Conservation (phyloP, 2,113 vertebrate genomes). For the Ophthalmolycus amberensis region DNA sequence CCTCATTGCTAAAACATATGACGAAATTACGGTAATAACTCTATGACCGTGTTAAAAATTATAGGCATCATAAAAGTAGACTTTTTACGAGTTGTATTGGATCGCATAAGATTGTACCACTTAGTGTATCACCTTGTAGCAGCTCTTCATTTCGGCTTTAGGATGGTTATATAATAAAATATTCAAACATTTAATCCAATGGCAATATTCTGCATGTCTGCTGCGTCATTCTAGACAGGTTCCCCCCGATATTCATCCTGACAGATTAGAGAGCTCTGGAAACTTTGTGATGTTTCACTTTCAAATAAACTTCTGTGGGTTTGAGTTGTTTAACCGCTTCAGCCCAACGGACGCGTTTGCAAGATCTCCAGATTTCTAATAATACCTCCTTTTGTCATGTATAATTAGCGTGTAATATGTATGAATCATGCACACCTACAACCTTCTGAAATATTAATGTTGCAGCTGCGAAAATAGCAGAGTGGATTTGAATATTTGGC, state of each 20-base stretch:
- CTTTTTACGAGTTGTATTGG: neutral
- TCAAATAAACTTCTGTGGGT: neutral
- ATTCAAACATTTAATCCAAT: neutral
- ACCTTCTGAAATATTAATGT: conserved; percentile 44
- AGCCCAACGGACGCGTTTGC: neutral
- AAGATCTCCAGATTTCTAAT: conserved; percentile 33
- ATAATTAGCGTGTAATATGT: conserved; percentile 35
- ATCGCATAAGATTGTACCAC: neutral
- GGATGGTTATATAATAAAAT: neutral
- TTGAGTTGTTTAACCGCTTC: conserved; percentile 10
- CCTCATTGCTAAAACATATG: neutral
- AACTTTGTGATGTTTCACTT: neutral
- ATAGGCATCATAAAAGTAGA: neutral
- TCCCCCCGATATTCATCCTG: neutral
- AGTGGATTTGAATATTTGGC: conserved; percentile 38
- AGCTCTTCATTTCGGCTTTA: neutral
- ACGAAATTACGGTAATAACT: neutral
- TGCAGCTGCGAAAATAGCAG: conserved; percentile 41
- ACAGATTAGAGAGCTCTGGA: neutral
- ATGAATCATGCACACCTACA: conserved; percentile 54
- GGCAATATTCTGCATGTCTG: neutral
- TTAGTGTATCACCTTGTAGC: neutral
- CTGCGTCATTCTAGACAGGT: neutral
- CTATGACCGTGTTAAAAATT: neutral
- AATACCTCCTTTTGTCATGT: conserved; percentile 35